These are phyloP conservation scores for Euproctis similis DNA, from an alignment of 2,888 invertebrate species.

Conservation along the genomic window DNA sequence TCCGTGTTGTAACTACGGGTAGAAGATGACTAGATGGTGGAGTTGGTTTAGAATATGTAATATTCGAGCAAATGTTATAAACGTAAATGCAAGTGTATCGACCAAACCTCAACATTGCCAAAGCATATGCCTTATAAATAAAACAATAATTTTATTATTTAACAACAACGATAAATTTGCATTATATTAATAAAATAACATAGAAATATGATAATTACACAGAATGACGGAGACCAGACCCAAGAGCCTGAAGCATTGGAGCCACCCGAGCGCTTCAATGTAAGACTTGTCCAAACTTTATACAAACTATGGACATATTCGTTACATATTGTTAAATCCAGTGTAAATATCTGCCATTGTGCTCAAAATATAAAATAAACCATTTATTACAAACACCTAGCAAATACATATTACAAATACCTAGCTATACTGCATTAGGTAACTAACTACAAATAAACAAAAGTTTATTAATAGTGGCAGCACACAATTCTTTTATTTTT, in stretches of 20 bases:
- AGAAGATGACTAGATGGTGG: too few relatives aligned
- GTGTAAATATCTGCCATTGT: neutral
- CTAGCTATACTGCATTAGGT: too few relatives aligned
- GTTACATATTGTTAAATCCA: neutral
- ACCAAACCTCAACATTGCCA: too few relatives aligned
- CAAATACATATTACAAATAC: too few relatives aligned
- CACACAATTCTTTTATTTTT: neutral
- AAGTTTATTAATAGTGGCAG: neutral
- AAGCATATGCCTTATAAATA: too few relatives aligned
- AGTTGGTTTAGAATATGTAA: too few relatives aligned
- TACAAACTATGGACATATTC: constrained; percentile 17
- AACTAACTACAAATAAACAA: neutral
- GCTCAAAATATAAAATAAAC: neutral
- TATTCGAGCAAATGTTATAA: too few relatives aligned
- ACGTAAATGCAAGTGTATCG: too few relatives aligned
- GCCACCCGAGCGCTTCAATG: constrained; percentile 32
- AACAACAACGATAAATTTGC: too few relatives aligned
- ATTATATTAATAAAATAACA: constrained; percentile 2
- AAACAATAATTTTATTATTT: too few relatives aligned
- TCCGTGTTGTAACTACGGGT: too few relatives aligned
- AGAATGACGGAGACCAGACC: constrained; percentile 54
- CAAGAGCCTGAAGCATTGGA: constrained; percentile 36
- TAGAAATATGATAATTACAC: constrained; percentile 17
- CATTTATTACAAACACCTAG: too few relatives aligned
- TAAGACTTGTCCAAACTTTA: constrained; percentile 36